Base-by-base conservation (phyloP, 2,113 vertebrate genomes). In the Rhizomys pruinosus region DNA sequence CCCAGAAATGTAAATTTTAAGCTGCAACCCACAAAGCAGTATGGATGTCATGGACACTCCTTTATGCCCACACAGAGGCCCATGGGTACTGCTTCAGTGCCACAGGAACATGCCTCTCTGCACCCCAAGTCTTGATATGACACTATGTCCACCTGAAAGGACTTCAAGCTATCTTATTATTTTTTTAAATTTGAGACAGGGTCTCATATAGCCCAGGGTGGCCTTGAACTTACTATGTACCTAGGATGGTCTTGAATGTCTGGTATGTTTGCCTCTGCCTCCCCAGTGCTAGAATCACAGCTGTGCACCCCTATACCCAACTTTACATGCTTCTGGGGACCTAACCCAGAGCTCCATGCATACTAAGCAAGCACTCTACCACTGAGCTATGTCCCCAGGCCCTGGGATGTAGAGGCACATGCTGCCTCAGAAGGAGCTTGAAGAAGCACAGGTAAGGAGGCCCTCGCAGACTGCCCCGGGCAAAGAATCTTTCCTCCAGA, bases 1-100 rank as follows among this genome's bases (percentile, higher is more conserved):
- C 71, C 80, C 72, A 68, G 37, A 59, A 25, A 13, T 42, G 66
- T 10, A n/a, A 1, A 10, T 39, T 32, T 39, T 69, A 66, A 6
- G n/a, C 47, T 44, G 44, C 5, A 37, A 22, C 17, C 73, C 4
- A 4, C 15, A 22, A 44, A 82, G 73, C 42, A 13, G 4, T 0
- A 3, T 3, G 77, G 68, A 66, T 37, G 37, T 63, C 73, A 19
- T 39, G 15, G 2, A 34, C 2, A 17, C 34, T 63, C 12, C 63
- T 52, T 2, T 0, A 20, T 16, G n/a, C 47, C 5, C 1, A 52
- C 16, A 27, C 2, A 2, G 27, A 34, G 22, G 47, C 47, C 47
- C 11, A 11, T 7, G 27, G 42, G 39, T 16, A 8, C 44, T 1
- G 34, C 27, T 42, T 34, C 61, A 66, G 71, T 5, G 29, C 55